Percentiles rank a stretch among this genome's conserved stretches.
phyloP scores from a whole-genome alignment of 1,140 invertebrate genomes.

The Bombus cullumanus region DNA sequence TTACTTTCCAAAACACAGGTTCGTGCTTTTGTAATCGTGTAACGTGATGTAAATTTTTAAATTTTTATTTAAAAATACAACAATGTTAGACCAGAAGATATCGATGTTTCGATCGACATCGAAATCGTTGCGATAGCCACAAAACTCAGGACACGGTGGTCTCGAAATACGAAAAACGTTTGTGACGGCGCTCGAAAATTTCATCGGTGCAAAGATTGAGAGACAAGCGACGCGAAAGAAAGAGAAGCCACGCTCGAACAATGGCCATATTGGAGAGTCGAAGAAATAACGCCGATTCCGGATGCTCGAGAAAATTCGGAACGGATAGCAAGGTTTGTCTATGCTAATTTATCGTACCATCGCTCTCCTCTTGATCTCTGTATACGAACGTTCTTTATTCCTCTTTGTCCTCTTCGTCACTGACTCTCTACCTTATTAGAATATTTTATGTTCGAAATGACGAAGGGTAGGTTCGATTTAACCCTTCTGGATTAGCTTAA shows the following conservation, averaged over 20 bases:
- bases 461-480: conserved; percentile 19
- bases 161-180: not conserved
- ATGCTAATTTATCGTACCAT: conserved; percentile 65
- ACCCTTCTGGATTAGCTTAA: not conserved
- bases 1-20: too few relatives aligned
- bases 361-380: conserved; percentile 19
- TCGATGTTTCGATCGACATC: too few relatives aligned
- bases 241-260: not conserved
- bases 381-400: conserved; percentile 28
- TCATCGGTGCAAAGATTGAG: conserved; percentile 4
- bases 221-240: conserved; percentile 14
- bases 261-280: conserved; percentile 7
- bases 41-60: too few relatives aligned
- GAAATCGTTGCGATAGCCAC: too few relatives aligned
- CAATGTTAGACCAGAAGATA: too few relatives aligned
- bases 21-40: too few relatives aligned
- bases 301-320: conserved; percentile 44
- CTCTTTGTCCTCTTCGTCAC: conserved; percentile 33
- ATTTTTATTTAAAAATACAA: too few relatives aligned
- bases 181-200: not conserved
- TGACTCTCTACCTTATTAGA: conserved; percentile 47
- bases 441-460: conserved; percentile 60
- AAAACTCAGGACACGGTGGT: not conserved
- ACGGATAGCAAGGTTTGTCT: conserved; percentile 64
- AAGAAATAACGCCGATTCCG: conserved; percentile 58